phyloP scores from a whole-genome alignment of 2,888 invertebrate genomes.

The Apotomis capreana region DNA sequence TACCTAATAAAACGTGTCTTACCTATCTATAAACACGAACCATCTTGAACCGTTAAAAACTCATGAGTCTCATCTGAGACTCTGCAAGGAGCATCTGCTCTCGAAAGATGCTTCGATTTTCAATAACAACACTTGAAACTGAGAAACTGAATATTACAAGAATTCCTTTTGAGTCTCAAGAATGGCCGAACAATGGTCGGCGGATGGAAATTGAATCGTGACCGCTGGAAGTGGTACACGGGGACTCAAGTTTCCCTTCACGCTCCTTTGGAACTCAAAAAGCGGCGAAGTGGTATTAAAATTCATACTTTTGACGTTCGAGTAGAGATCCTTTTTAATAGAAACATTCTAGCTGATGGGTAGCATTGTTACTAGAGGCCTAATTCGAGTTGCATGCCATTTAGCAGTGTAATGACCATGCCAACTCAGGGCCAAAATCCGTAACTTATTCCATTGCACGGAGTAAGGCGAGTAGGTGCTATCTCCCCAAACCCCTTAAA shows the following conservation, averaged over 20 bases:
- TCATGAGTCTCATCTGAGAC: slow-evolving; percentile 21
- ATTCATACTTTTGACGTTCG: neutral
- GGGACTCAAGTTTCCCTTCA: slow-evolving; percentile 14
- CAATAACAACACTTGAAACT: slow-evolving; percentile 31
- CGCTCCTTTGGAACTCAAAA: slow-evolving; percentile 9
- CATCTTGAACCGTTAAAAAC: neutral
- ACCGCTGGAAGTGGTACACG: slow-evolving; percentile 12
- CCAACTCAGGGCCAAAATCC: no score
- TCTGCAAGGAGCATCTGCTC: neutral
- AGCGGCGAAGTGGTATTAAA: slow-evolving; percentile 8
- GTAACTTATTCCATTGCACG: no score
- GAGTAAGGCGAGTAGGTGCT: no score
- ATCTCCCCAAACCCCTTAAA: no score
- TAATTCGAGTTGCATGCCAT: no score
- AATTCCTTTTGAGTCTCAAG: slow-evolving; percentile 32
- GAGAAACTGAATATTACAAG: slow-evolving; percentile 25
- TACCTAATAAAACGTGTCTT: slow-evolving; percentile 27
- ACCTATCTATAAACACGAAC: neutral
- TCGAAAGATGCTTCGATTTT: slow-evolving; percentile 18
- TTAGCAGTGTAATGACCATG: no score
- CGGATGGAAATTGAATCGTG: slow-evolving; percentile 32
- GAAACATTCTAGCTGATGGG: no score
- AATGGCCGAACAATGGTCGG: slow-evolving; percentile 32
- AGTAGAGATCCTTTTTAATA: no score
- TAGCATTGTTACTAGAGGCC: no score